phyloP scores from a whole-genome alignment of 2,113 vertebrate genomes.

The Anarrhichthys ocellatus region DNA sequence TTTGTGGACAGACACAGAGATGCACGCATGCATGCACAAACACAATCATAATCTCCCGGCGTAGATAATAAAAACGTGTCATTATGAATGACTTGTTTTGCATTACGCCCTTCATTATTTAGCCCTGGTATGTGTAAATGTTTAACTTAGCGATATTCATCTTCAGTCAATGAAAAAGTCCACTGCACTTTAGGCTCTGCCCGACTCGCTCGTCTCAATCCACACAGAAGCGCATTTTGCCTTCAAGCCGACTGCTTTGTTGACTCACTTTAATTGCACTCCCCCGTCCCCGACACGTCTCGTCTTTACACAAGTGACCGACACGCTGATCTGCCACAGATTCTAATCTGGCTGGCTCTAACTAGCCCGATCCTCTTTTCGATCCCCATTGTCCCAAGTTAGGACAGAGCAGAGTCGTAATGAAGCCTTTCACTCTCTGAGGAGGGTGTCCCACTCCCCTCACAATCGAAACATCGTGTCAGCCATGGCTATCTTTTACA shows the following conservation, averaged over 20 bases:
- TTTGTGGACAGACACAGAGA: background rate
- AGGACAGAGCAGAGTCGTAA: slow-evolving; percentile 32
- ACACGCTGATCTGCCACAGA: slow-evolving; percentile 46
- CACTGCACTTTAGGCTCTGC: too few relatives aligned
- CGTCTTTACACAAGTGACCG: slow-evolving; percentile 14
- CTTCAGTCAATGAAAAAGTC: background rate
- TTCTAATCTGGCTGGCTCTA: slow-evolving; percentile 44
- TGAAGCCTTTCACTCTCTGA: slow-evolving; percentile 39
- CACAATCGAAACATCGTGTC: slow-evolving; percentile 35
- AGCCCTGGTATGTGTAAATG: background rate
- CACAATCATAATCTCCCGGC: background rate
- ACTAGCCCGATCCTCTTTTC: slow-evolving; percentile 26
- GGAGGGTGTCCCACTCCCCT: background rate
- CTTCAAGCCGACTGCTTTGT: slow-evolving; percentile 32
- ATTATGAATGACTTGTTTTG: background rate
- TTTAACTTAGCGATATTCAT: slow-evolving; percentile 21
- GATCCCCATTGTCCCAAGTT: slow-evolving; percentile 41
- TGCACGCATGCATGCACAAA: background rate
- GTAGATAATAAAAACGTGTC: background rate
- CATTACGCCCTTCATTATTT: background rate
- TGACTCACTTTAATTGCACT: slow-evolving; percentile 45
- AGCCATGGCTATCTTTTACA: slow-evolving; percentile 31
- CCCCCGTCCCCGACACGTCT: background rate
- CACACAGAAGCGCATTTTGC: background rate
- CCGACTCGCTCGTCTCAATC: background rate